Evolutionary conservation across 2,888 invertebrate genomes (phyloP), one percentile per base, ranked within the genome.

Genomic region (Chrysolina oricalcia): DNA sequence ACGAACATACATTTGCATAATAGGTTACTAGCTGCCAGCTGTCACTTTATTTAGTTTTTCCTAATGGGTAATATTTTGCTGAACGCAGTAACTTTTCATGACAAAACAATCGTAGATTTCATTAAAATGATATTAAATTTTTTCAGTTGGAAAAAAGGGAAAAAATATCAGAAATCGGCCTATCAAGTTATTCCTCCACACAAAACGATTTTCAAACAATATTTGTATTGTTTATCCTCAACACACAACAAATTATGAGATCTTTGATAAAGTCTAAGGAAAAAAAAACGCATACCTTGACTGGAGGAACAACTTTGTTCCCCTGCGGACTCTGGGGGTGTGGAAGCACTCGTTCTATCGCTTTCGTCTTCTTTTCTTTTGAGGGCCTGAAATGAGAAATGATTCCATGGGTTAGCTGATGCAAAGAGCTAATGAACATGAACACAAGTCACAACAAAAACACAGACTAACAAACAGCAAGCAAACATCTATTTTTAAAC

Each of bases 321-420:
- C 67, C 88, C 83, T 59, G 89, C 89, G 77, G 89, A 90, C 15
- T 90, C 89, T 43, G 90, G 90, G 27, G 90, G 89, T 73, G 90
- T 88, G 82, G 88, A 90, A 81, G 88, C 87, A 82, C 89, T 88
- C n/a, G 82, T 82, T 56, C 80, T 81, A 81, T 86, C 87, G 81
- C 84, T 86, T 79, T 89, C 89, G 75, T 88, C 89, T 63, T 90
- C 89, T 83, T 89, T 89, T 81, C 89, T 87, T 82, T 87, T 90
- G 78, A 90, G 84, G 63, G 89, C 90, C 90, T 90, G 86, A 64
- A 71, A 50, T 15, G 19, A 53, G 23, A 50, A 43, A 27, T 10
- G n/a, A 40, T 13, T 27, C n/a, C 1, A 27, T 59, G 3, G 27
- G 19, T 53, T 1, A 43, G 3, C 40, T 15, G 59, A 23, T 19